Percentiles rank a stretch among this genome's conserved stretches.
Evolutionary conservation across 2,888 invertebrate species (phyloP).

Genomic region (Drosophila subsilvestris): DNA sequence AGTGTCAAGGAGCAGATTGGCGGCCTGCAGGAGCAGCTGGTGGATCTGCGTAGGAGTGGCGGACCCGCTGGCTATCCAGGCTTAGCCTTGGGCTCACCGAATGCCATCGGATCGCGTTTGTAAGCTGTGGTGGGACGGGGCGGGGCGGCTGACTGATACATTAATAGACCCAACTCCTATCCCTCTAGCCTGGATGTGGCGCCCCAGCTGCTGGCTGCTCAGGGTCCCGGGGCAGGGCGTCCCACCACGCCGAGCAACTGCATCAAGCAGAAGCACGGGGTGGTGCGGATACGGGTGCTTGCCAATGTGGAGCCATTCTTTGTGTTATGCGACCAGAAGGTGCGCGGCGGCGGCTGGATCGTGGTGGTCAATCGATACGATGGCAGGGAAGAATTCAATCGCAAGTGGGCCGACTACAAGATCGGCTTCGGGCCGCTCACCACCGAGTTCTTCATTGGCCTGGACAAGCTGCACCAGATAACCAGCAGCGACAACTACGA

Average conservation of each 20-base stretch:
- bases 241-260: constrained; percentile 56
- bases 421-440: constrained; percentile 54
- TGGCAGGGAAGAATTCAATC: constrained; percentile 61
- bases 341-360: constrained; percentile 64
- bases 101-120: constrained; percentile 43
- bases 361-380: constrained; percentile 57
- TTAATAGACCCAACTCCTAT: not conserved
- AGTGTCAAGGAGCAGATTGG: constrained; percentile 53
- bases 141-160: not conserved
- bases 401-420: constrained; percentile 67
- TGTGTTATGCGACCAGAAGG: constrained; percentile 63
- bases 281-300: constrained; percentile 55
- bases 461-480: constrained; percentile 64
- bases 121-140: constrained; percentile 19
- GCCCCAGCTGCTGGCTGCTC: constrained; percentile 19
- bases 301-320: constrained; percentile 55
- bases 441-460: constrained; percentile 63
- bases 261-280: constrained; percentile 55
- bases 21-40: constrained; percentile 63
- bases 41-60: constrained; percentile 48
- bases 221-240: not conserved
- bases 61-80: not conserved
- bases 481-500: constrained; percentile 57
- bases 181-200: constrained; percentile 35
- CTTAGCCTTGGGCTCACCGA: constrained; percentile 2